A percentile compares a stretch with the other conserved stretches of the same genome.
Conservation (phyloP, 2,797 vertebrate species). For the Syncerus caffer region DNA sequence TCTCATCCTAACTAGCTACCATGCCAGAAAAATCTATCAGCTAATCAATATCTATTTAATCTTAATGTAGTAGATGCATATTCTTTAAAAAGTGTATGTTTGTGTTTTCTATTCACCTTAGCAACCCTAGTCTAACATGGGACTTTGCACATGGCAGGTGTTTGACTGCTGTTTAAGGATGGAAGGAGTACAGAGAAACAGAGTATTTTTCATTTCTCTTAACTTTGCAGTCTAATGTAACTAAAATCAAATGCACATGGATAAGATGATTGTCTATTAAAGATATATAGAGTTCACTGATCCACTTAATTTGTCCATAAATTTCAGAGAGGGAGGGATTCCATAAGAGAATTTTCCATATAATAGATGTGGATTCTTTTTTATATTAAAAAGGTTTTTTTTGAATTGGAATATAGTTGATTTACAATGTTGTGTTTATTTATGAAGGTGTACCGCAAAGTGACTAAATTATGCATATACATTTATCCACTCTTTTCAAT, state of each 20-base stretch:
- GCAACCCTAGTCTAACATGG: background rate
- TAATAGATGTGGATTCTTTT: background rate
- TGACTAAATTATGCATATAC: background rate
- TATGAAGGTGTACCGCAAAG: background rate
- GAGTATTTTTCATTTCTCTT: background rate
- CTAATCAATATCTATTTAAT: conserved; percentile 44
- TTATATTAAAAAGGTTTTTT: background rate
- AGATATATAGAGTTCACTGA: background rate
- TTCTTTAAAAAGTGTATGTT: background rate
- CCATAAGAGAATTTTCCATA: background rate
- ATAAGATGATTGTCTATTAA: background rate
- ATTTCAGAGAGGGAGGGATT: background rate
- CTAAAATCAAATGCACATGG: background rate
- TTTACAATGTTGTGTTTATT: background rate
- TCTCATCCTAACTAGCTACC: background rate
- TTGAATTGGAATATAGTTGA: background rate
- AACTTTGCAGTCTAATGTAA: background rate
- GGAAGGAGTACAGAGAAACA: background rate
- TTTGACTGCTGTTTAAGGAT: background rate
- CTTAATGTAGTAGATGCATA: background rate
- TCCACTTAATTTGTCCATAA: background rate
- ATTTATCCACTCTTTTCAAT: background rate
- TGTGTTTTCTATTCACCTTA: background rate
- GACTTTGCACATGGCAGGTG: background rate
- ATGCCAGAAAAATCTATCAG: conserved; percentile 10